Conservation (phyloP, 2,113 vertebrate species). For the Triplophysa tibetana region DNA sequence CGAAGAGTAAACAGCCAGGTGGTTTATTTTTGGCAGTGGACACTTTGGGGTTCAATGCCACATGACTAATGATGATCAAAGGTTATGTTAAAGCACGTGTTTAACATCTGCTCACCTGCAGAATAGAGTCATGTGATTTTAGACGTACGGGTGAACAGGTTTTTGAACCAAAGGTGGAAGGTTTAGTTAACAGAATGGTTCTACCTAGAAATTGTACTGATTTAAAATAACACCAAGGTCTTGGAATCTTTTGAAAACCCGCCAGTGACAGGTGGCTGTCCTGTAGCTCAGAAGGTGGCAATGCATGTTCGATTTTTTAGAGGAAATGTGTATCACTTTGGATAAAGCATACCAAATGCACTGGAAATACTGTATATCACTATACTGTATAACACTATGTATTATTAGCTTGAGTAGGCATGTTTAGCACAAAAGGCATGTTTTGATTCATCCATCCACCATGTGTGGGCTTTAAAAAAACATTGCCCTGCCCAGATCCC, state of each 20-base stretch:
- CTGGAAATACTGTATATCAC: too few species aligned
- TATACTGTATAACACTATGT: not conserved
- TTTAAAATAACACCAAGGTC: not conserved
- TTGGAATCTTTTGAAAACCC: not conserved
- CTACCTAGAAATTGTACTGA: not conserved
- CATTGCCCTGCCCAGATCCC: slow-evolving; percentile 43
- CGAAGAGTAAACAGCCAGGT: slow-evolving; percentile 38
- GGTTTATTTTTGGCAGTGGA: slow-evolving; percentile 55
- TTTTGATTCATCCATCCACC: not conserved
- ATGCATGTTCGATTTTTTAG: too few species aligned
- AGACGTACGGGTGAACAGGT: not conserved
- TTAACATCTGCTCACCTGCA: slow-evolving; percentile 12
- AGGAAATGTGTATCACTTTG: too few species aligned
- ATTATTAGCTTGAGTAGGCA: not conserved
- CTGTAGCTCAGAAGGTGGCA: not conserved
- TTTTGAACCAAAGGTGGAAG: not conserved
- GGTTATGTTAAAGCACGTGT: slow-evolving; percentile 31
- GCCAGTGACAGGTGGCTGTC: not conserved
- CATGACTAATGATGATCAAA: slow-evolving; percentile 2
- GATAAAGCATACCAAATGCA: too few species aligned
- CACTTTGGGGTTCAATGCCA: slow-evolving; percentile 32
- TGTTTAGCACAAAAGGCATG: not conserved
- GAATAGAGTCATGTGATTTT: slow-evolving; percentile 9
- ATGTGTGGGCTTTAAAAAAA: slow-evolving; percentile 42
- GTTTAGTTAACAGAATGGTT: not conserved